Evolutionary conservation across 2,797 vertebrate genomes (phyloP).

Genomic region (Siniperca undulata): DNA sequence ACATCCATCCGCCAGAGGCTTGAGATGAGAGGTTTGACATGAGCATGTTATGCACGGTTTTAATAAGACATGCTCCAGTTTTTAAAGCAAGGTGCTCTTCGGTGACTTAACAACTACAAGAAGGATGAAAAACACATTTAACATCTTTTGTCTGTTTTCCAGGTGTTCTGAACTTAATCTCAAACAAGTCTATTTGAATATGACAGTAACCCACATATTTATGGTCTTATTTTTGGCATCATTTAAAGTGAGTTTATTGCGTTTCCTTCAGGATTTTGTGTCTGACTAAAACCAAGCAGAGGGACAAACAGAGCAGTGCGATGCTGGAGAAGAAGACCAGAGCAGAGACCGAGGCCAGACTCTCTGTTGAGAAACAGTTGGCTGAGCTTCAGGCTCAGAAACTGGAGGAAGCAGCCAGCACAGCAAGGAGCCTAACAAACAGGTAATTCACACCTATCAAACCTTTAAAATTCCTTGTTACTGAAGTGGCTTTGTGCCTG

Average conservation of each 20-base stretch:
- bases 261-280: slow-evolving; percentile 83
- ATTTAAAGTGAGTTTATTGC: slow-evolving; percentile 5
- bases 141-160: slow-evolving; percentile 6
- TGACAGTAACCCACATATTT: slow-evolving; percentile 1
- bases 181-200: background rate
- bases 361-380: slow-evolving; percentile 84
- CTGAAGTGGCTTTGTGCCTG: slow-evolving; percentile 8
- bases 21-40: slow-evolving; percentile 2
- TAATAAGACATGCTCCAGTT: slow-evolving; percentile 38
- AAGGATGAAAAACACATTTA: slow-evolving; percentile 5
- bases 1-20: slow-evolving; percentile 21
- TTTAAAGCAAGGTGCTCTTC: slow-evolving; percentile 36
- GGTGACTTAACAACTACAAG: slow-evolving; percentile 14
- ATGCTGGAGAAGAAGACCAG: slow-evolving; percentile 87
- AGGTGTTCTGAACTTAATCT: slow-evolving; percentile 12
- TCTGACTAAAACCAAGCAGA: slow-evolving; percentile 87
- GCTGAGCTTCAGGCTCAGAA: slow-evolving; percentile 84
- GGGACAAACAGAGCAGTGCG: slow-evolving; percentile 86
- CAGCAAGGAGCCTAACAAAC: slow-evolving; percentile 79
- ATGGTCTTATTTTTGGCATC: background rate
- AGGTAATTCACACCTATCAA: slow-evolving; percentile 72
- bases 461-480: background rate
- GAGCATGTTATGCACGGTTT: slow-evolving; percentile 23
- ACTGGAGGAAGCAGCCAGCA: slow-evolving; percentile 83
- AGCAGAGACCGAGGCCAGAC: slow-evolving; percentile 84